Evolutionary conservation across 2,888 invertebrate species (phyloP).

Genomic region (Bibio marci): DNA sequence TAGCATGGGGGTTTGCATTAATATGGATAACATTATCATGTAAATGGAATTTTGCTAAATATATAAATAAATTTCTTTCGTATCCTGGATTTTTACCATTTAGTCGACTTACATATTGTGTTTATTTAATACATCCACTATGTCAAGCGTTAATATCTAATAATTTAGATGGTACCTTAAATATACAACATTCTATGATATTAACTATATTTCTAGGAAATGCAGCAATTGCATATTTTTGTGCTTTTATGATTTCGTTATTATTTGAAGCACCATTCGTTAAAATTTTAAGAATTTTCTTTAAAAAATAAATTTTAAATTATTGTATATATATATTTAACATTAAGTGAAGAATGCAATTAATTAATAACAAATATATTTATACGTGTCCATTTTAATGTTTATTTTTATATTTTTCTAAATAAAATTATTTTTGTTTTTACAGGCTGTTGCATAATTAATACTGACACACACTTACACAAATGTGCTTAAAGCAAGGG

Average conservation of each 20-base stretch:
- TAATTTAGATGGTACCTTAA: slow-evolving; percentile 62
- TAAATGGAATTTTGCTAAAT: slow-evolving; percentile 55
- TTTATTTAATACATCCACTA: slow-evolving; percentile 76
- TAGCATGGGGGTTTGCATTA: slow-evolving; percentile 55
- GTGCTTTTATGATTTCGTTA: slow-evolving; percentile 60
- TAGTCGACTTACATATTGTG: slow-evolving; percentile 83
- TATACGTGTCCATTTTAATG: no score
- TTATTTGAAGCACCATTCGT: slow-evolving; percentile 68
- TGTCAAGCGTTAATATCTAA: slow-evolving; percentile 64
- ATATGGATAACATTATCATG: slow-evolving; percentile 69
- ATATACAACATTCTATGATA: slow-evolving; percentile 57
- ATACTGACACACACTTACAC: no score
- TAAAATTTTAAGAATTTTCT: slow-evolving; percentile 50
- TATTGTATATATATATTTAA: no score
- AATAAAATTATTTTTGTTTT: no score
- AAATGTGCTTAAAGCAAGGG: no score
- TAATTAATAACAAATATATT: no score
- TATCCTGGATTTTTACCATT: slow-evolving; percentile 73
- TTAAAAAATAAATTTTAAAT: slow-evolving; percentile 10
- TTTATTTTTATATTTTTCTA: no score
- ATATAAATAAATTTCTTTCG: slow-evolving; percentile 64
- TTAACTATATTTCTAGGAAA: slow-evolving; percentile 48
- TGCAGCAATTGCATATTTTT: slow-evolving; percentile 54
- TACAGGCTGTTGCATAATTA: no score
- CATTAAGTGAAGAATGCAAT: no score